Conservation (phyloP, 2,888 invertebrate genomes). For the Cactoblastis cactorum region DNA sequence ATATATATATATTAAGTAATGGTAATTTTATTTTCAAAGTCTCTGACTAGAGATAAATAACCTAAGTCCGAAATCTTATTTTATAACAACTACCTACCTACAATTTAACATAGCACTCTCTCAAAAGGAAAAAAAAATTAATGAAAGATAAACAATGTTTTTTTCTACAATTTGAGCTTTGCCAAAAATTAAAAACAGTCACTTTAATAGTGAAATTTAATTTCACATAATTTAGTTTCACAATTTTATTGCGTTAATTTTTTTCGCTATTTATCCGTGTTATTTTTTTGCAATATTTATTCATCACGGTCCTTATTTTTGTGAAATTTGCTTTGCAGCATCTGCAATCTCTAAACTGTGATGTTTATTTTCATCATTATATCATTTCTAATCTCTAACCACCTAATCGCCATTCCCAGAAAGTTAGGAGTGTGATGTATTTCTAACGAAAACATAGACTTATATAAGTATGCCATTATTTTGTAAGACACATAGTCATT, state of each 20-base stretch:
- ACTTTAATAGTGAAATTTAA: constrained; percentile 64
- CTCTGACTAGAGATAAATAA: constrained; percentile 78
- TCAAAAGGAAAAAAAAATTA: constrained; percentile 44
- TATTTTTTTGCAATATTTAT: no score
- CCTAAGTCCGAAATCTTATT: constrained; percentile 62
- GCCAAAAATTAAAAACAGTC: constrained; percentile 56
- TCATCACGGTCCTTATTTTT: no score
- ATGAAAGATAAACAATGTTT: constrained; percentile 43
- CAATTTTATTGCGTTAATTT: constrained; percentile 34
- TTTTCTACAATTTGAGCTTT: constrained; percentile 71
- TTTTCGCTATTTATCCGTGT: no score
- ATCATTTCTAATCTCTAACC: not conserved
- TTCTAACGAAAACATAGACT: not conserved
- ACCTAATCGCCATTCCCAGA: not conserved
- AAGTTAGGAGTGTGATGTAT: not conserved
- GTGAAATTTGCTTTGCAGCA: constrained; percentile 1
- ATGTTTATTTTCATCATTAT: not conserved
- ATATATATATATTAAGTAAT: constrained; percentile 64
- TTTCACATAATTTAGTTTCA: constrained; percentile 45
- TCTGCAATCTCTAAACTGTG: constrained; percentile 1
- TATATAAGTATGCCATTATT: not conserved
- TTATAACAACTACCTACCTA: constrained; percentile 56
- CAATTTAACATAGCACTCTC: constrained; percentile 70
- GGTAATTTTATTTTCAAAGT: constrained; percentile 72
- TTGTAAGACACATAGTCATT: not conserved